phyloP scores from a whole-genome alignment of 2,888 invertebrate genomes.

The Microdon myrmicae region DNA sequence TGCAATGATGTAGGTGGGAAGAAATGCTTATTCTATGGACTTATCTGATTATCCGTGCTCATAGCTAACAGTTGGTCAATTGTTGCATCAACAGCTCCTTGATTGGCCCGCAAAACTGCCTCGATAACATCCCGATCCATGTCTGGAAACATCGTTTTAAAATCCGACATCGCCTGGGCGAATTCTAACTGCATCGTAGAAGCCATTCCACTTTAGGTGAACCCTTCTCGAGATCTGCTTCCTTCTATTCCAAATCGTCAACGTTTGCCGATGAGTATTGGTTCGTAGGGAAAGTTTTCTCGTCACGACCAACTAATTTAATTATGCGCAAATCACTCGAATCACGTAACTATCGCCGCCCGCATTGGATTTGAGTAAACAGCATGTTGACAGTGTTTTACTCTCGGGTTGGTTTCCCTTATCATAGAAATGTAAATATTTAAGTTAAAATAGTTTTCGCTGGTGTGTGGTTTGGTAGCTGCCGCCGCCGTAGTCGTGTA shows the following conservation, averaged over 20 bases:
- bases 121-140: conserved; percentile 92
- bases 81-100: conserved; percentile 90
- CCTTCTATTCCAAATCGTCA: background rate
- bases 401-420: conserved; percentile 23
- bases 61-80: conserved; percentile 90
- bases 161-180: conserved; percentile 90
- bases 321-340: conserved; percentile 25
- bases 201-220: conserved; percentile 66
- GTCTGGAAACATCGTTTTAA: conserved; percentile 90
- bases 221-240: background rate
- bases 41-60: conserved; percentile 80
- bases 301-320: conserved; percentile 21
- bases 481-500: conserved; percentile 27
- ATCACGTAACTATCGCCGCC: conserved; percentile 36
- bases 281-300: conserved; percentile 3
- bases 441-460: conserved; percentile 24
- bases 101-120: conserved; percentile 85
- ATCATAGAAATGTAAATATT: conserved; percentile 45
- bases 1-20: too few species aligned
- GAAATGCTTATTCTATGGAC: too few species aligned
- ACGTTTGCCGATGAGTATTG: too few species aligned
- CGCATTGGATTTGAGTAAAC: conserved; percentile 35
- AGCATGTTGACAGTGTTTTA: conserved; percentile 45
- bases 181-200: conserved; percentile 79
- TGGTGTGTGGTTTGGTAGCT: conserved; percentile 13